Evolutionary conservation across 2,113 vertebrate genomes (phyloP).

Genomic region (Cinclus mexicanus): DNA sequence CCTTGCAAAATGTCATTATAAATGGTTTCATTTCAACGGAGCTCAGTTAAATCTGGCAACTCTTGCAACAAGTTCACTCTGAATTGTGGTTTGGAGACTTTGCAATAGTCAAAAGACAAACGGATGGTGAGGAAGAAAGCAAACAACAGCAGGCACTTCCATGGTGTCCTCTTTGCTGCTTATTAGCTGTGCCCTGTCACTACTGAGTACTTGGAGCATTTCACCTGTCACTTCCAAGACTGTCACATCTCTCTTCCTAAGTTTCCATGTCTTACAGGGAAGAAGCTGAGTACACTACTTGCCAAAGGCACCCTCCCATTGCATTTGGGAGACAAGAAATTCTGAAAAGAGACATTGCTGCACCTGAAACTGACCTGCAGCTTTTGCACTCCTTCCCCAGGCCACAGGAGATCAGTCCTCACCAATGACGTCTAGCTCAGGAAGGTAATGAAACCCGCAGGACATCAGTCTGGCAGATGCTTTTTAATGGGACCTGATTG

Average conservation of each 20-base stretch:
- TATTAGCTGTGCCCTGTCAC: not conserved
- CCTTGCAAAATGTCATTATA: constrained; percentile 18
- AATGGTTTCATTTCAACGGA: constrained; percentile 24
- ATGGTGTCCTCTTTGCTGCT: not conserved
- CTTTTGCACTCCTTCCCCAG: not conserved
- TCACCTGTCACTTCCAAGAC: not conserved
- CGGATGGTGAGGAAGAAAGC: not conserved
- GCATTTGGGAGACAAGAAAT: not conserved
- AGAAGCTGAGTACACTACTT: not conserved
- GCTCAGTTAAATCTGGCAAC: constrained; percentile 14
- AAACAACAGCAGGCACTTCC: not conserved
- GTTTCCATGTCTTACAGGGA: not conserved
- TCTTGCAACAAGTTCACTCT: not conserved
- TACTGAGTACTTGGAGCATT: not conserved
- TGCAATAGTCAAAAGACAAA: not conserved
- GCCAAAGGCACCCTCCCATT: accelerated
- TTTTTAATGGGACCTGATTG: constrained; percentile 30
- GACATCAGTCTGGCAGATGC: not conserved
- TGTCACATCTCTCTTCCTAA: not conserved
- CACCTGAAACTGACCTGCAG: not conserved
- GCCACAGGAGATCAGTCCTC: not conserved
- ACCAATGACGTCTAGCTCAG: not conserved
- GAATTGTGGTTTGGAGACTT: not conserved
- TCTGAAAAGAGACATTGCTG: not conserved
- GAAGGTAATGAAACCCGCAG: not conserved